Percentiles rank a stretch among this genome's conserved stretches.
Conservation (phyloP, 2,113 vertebrate species). For the Caranx ignobilis region DNA sequence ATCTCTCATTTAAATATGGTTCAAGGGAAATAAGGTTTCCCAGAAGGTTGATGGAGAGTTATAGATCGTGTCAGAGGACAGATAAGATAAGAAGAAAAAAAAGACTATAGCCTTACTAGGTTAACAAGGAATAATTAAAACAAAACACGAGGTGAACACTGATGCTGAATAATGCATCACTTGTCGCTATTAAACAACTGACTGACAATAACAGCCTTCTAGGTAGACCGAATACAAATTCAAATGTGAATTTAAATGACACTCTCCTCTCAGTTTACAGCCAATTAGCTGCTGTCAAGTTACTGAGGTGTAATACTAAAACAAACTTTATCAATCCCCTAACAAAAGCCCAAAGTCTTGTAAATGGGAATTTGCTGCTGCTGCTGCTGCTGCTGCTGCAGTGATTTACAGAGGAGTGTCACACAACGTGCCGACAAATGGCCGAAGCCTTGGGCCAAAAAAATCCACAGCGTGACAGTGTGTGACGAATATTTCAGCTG, state of each 20-base stretch:
- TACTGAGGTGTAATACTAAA: slow-evolving; percentile 10
- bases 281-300: slow-evolving; percentile 25
- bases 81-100: background rate
- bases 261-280: slow-evolving; percentile 3
- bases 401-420: slow-evolving; percentile 46
- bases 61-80: background rate
- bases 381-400: background rate
- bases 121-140: slow-evolving; percentile 31
- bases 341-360: slow-evolving; percentile 9
- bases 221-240: background rate
- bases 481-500: slow-evolving; percentile 44
- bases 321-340: slow-evolving; percentile 17
- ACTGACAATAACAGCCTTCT: slow-evolving; percentile 13
- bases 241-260: background rate
- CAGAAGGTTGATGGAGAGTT: background rate
- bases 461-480: slow-evolving; percentile 32
- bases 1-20: background rate
- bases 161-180: slow-evolving; percentile 12
- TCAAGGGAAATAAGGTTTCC: background rate
- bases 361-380: slow-evolving; percentile 13
- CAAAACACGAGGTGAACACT: background rate
- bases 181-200: background rate
- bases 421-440: slow-evolving; percentile 19
- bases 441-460: slow-evolving; percentile 23
- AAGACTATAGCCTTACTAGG: background rate